Conservation (phyloP, 53 echinoderm and acorn worm species). For the Mesocentrotus franciscanus region DNA sequence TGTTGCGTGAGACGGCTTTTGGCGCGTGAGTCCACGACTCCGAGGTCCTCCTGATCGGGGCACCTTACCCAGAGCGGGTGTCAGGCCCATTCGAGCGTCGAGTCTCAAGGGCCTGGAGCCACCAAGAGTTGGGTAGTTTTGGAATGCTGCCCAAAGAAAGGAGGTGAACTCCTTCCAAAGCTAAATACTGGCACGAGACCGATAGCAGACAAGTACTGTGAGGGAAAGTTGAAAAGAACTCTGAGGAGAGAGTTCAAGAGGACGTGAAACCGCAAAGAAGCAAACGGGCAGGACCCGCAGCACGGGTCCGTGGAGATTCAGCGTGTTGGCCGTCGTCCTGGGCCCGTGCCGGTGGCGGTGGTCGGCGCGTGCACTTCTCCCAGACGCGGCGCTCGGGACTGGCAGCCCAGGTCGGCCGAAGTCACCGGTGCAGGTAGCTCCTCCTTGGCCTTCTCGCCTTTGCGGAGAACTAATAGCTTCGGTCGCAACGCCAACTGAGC, state of each 20-base stretch:
- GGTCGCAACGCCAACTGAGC: conserved; percentile 55
- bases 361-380: conserved; percentile 68
- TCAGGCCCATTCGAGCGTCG: conserved; percentile 72
- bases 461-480: conserved; percentile 64
- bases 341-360: too few relatives aligned
- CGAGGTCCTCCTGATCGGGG: conserved; percentile 39
- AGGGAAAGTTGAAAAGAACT: too few relatives aligned
- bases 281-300: too few relatives aligned
- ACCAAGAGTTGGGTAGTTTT: conserved; percentile 80
- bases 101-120: conserved; percentile 45
- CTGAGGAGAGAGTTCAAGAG: too few relatives aligned
- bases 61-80: conserved; percentile 73
- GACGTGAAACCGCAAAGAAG: too few relatives aligned
- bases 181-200: conserved; percentile 91
- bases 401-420: conserved; percentile 64
- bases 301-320: too few relatives aligned
- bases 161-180: conserved; percentile 95
- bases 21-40: neutral
- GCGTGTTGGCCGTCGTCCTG: too few relatives aligned
- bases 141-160: conserved; percentile 91
- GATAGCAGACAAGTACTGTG: conserved; percentile 89
- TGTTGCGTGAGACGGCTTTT: conserved; percentile 52
- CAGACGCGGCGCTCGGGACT: conserved; percentile 62
- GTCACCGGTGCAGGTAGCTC: conserved; percentile 51
- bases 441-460: neutral